phyloP scores from a whole-genome alignment of 2,113 vertebrate genomes.

The Alethe castanea region DNA sequence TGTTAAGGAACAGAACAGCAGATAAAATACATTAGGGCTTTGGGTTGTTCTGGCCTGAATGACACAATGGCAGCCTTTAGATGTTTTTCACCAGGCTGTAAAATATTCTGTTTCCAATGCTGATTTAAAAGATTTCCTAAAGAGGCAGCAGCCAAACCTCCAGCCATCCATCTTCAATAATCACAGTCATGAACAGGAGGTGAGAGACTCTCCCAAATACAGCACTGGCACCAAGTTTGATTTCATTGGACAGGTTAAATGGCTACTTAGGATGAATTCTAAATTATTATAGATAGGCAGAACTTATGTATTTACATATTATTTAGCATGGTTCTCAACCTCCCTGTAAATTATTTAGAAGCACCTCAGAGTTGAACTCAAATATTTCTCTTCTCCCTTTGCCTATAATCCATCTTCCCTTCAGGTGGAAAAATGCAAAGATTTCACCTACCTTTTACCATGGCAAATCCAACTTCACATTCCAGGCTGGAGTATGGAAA shows the following conservation, averaged over 20 bases:
- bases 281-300: not conserved
- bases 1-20: conserved; percentile 40
- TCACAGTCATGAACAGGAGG: not conserved
- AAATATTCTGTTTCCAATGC: not conserved
- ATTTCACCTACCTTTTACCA: not conserved
- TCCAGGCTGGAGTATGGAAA: not conserved
- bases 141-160: not conserved
- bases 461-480: not conserved
- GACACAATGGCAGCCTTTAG: conserved; percentile 19
- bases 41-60: conserved; percentile 5
- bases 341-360: not conserved
- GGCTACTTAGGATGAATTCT: not conserved
- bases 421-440: not conserved
- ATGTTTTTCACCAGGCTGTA: not conserved
- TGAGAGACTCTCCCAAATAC: not conserved
- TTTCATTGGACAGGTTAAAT: not conserved
- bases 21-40: conserved; percentile 49
- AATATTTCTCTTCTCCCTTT: not conserved
- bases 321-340: not conserved
- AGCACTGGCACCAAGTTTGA: not conserved
- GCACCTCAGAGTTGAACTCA: not conserved
- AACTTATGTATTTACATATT: not conserved
- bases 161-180: not conserved
- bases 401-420: not conserved
- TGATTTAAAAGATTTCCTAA: conserved; percentile 25